Base-by-base conservation (phyloP, 1,140 invertebrate genomes). In the Diorhabda sublineata region DNA sequence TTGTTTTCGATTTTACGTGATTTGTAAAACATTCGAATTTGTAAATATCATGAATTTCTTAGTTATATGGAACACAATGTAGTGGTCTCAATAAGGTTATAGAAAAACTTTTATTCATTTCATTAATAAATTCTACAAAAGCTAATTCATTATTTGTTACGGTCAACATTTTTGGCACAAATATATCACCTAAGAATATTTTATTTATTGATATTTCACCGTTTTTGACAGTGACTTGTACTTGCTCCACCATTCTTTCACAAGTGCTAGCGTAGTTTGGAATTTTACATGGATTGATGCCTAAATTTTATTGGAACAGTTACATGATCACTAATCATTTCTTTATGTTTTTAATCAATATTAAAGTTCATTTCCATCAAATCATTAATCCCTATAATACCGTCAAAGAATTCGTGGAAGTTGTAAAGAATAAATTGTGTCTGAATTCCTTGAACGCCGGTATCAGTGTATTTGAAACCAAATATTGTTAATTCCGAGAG, bases 1-100 rank as follows among this genome's bases (percentile, higher is more conserved):
- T 26, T 26, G 26, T 43, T 75, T 52, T 4, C 71, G 68, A 6
- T 5, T 61, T 61, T 42, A 42, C 41, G 5, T 5, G 3, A 11
- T 41, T 8, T 7, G 9, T 26, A n/a, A 61, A 41, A 42, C 6
- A 41, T 5, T 61, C 60, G 2, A 41, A 4, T 6, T 8, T 61
- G 5, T 61, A 42, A 42, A 26, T 61, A 42, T 61, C 60, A 41
- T 26, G 3, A 42, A 41, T 42, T n/a, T 5, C 41, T 26, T 2
- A 61, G 9, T 6, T 41, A 5, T 42, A 61, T 61, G 4, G 60
- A 42, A 4, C 41, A 42, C 41, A 26, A 61, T 26, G 42, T 26
- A 61, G 4, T 5, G 60, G 60, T 42, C 43, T 42, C 5, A 3
- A 8, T 42, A 61, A 61, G 9, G 5, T 61, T 6, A 61, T 42